Conservation (phyloP, 2,888 invertebrate genomes). For the Norana najaformis region DNA sequence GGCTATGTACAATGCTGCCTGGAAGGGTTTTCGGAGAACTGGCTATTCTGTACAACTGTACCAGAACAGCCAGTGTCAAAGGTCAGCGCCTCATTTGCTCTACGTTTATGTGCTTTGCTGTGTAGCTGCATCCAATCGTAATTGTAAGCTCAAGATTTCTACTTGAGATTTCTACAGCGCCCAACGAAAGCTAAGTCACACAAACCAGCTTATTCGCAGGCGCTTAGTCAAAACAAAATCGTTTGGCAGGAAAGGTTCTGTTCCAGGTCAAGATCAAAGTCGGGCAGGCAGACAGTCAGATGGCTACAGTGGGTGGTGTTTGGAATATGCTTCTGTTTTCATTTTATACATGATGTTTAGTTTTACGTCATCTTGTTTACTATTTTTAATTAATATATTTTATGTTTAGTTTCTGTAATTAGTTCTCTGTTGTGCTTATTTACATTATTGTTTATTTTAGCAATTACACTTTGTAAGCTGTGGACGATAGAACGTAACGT, state of each 20-base stretch:
- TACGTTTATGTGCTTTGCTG: background rate
- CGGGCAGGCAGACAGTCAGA: too few relatives aligned
- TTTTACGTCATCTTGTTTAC: background rate
- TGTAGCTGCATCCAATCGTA: too few relatives aligned
- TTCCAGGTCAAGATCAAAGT: too few relatives aligned
- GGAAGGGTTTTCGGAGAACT: slow-evolving; percentile 97
- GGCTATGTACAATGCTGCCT: slow-evolving; percentile 88
- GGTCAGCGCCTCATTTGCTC: slow-evolving; percentile 52
- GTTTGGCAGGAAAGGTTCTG: too few relatives aligned
- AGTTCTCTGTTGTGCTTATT: background rate
- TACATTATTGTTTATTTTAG: slow-evolving; percentile 43
- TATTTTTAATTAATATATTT: background rate
- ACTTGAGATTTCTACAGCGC: too few relatives aligned
- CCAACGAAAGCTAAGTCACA: too few relatives aligned
- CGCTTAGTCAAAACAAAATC: too few relatives aligned
- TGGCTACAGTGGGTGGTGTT: too few relatives aligned
- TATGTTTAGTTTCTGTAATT: background rate
- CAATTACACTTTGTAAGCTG: slow-evolving; percentile 85
- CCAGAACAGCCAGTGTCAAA: slow-evolving; percentile 90
- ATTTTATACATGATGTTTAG: background rate
- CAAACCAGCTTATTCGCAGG: too few relatives aligned
- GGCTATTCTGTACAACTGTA: slow-evolving; percentile 98
- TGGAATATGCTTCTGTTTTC: background rate
- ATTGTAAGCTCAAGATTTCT: too few relatives aligned
- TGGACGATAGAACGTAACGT: slow-evolving; percentile 98